A percentile compares a stretch with the other conserved stretches of the same genome.
Conservation (phyloP, 2,113 vertebrate genomes). For the Cervus canadensis region DNA sequence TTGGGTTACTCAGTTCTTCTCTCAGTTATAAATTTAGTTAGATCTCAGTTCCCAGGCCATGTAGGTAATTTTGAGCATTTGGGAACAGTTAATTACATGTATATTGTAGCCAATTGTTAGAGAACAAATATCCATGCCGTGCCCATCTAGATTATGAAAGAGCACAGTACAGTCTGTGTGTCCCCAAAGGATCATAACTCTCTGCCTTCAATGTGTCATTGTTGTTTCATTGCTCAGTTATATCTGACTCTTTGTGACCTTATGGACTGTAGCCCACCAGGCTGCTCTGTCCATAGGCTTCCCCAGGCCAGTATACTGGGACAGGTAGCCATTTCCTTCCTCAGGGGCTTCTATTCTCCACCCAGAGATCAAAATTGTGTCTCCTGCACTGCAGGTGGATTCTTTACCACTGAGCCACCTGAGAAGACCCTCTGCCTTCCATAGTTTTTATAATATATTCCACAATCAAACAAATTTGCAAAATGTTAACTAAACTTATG, state of each 20-base stretch:
- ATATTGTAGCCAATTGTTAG: neutral
- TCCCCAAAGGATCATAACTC: neutral
- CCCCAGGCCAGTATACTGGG: neutral
- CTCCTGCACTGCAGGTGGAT: neutral
- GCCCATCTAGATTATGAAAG: neutral
- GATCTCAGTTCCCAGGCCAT: neutral
- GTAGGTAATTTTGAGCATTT: neutral
- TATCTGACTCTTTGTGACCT: neutral
- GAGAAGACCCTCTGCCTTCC: neutral
- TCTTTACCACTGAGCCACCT: neutral
- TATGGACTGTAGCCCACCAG: neutral
- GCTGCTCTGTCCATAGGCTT: neutral
- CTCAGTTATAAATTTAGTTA: neutral
- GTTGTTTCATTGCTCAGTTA: neutral
- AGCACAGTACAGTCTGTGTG: neutral
- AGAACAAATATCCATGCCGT: neutral
- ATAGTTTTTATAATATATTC: neutral
- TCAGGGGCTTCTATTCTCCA: neutral
- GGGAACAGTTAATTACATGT: neutral
- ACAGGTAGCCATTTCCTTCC: neutral
- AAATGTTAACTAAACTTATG: neutral
- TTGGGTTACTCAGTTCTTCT: neutral
- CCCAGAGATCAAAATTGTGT: neutral
- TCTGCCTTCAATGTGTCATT: neutral
- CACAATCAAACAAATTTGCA: neutral